Conservation (phyloP, 2,113 vertebrate genomes). For the Muntiacus muntjak region DNA sequence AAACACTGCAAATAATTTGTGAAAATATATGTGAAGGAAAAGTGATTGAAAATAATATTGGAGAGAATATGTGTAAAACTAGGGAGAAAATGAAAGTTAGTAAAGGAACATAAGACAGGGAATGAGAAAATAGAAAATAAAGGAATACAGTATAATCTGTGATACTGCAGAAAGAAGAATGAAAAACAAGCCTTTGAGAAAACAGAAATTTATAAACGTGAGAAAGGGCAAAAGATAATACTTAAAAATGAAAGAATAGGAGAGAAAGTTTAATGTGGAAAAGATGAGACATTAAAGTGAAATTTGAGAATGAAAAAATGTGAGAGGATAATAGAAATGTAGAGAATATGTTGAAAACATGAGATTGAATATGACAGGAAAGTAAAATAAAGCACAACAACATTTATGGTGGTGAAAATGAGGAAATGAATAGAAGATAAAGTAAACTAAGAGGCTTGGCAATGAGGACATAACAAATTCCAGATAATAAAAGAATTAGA, state of each 20-base stretch:
- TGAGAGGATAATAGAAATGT: background rate
- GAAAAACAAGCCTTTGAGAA: background rate
- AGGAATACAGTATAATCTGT: background rate
- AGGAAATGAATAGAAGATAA: background rate
- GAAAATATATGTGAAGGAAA: background rate
- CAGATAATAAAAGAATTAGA: background rate
- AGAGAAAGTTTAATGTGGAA: background rate
- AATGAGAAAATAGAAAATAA: background rate
- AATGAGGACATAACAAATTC: background rate
- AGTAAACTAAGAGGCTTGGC: background rate
- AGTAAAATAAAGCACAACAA: background rate
- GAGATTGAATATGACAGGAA: background rate
- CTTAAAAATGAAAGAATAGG: background rate
- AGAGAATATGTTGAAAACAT: background rate
- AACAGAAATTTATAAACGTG: background rate
- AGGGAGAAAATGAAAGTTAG: background rate
- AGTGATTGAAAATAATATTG: background rate
- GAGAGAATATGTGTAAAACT: background rate
- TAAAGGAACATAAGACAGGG: background rate
- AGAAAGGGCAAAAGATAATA: background rate
- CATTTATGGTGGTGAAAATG: background rate
- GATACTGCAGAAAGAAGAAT: background rate
- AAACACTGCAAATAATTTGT: background rate
- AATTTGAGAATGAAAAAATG: background rate
- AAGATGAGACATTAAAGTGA: background rate